Evolutionary conservation across 2,888 invertebrate species (phyloP), one percentile per base, ranked within the genome.

Genomic region (Platynereis dumerilii): DNA sequence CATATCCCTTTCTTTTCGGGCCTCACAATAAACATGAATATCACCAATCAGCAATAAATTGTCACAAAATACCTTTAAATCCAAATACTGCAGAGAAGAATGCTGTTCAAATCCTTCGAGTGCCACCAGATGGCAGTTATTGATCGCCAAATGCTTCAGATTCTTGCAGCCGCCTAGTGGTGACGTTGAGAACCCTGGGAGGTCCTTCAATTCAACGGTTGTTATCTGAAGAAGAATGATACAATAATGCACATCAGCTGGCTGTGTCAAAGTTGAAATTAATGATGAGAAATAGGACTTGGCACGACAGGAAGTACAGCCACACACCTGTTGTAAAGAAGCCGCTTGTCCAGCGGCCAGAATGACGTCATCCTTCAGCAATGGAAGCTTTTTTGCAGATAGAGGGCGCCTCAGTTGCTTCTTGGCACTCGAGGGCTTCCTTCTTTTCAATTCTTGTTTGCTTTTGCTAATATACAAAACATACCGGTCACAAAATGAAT

Each of bases 41-140:
- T n/a, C n/a, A n/a, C n/a, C n/a, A n/a, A n/a, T n/a, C n/a, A n/a
- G n/a, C n/a, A n/a, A n/a, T n/a, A n/a, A n/a, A n/a, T n/a, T n/a
- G n/a, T n/a, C n/a, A n/a, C 34, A 34, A 34, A 34, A 5, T 63
- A 81, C 81, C 80, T 76, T 73, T 5, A 80, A 69, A 69, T 80
- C 71, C 10, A 80, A 60, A 61, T 77, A 79, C 56, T 72, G 75
- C 27, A 82, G 69, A 59, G 77, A 74, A 65, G 70, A 75, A 69
- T 80, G 81, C 24, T 72, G 69, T 2, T 74, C 72, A 7, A 82
- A 72, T n/a, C 78, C 76, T 20, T 82, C 82, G 12, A 80, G 34
- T 10, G 77, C 73, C 26, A 76, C 70, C 22, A 82, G 65, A 28
- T 72, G 73, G 75, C 80, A 80, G 60, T 71, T 69, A 24, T 60